Base-by-base conservation (phyloP, 2,888 invertebrate species). In the Nemoura dubitans region DNA sequence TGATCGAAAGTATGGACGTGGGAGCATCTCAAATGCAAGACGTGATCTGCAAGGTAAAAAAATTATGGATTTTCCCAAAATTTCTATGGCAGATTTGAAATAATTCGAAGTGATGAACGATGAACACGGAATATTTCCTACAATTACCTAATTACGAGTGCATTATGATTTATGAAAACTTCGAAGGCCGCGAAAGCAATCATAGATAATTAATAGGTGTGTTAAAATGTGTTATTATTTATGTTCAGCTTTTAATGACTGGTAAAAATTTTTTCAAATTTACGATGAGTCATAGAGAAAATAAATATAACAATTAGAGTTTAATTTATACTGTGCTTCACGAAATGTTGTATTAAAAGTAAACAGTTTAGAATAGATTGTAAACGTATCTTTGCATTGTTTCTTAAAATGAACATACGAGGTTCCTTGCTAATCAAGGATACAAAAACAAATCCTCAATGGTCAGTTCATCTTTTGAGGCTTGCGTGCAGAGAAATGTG, bases 221-320 rank as follows among this genome's bases (percentile, higher is more conserved):
- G 59, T 59, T 59, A 59, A 59, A 59, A 59, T 59, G 59, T 59
- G 59, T 21, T 59, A 59, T 59, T 59, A 59, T 59, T 59, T 59
- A 59, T 59, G 59, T 59, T 59, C 59, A 21, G 2, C 59, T 59
- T 21, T 7, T 59, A 59, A 59, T 59, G 59, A 59, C 59, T 59
- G 59, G 59, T 59, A 59, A 59, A 59, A 59, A 59, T 59, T 59
- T 7, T 59, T 21, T 59, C 59, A 59, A 59, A 59, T 59, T 59
- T 59, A 59, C 21, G 59, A 59, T 59, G 59, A 59, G 59, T 59
- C 59, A 59, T 59, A 59, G 59, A 59, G 59, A 59, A 59, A 59
- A 59, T 7, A 21, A 59, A 10, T 59, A 59, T 21, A 59, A 59
- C 59, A 59, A 59, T 59, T 59, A 59, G 59, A 59, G 16, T 59